Evolutionary conservation across 1,140 invertebrate genomes (phyloP).

Genomic region (Mycetomoellerius zeteki): DNA sequence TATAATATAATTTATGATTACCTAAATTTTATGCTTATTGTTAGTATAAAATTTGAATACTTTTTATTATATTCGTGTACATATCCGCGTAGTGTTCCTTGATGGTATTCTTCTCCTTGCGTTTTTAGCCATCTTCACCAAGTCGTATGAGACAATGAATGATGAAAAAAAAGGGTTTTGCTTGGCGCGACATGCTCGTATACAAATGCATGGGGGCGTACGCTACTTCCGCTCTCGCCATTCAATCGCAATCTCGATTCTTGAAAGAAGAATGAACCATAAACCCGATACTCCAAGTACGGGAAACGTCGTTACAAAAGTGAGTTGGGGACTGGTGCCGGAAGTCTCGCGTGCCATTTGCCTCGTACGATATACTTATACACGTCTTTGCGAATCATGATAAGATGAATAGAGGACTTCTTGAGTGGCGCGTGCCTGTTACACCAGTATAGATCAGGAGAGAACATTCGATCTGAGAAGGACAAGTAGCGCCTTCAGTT

Average conservation of each 20-base stretch:
- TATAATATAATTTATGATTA: not conserved
- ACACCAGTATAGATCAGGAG: constrained; percentile 64
- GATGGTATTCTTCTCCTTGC: not conserved
- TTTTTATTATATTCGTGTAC: not conserved
- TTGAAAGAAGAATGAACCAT: constrained; percentile 78
- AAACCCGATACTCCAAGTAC: constrained; percentile 75
- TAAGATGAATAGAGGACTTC: constrained; percentile 78
- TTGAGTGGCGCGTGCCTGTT: constrained; percentile 83
- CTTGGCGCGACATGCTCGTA: constrained; percentile 24
- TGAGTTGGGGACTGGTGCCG: constrained; percentile 76
- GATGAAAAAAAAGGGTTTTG: constrained; percentile 74
- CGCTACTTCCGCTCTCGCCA: constrained; percentile 79
- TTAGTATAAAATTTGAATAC: not conserved
- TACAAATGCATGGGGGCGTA: constrained; percentile 49
- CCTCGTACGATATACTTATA: constrained; percentile 81
- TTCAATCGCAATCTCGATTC: constrained; percentile 79
- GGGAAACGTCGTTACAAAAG: constrained; percentile 65
- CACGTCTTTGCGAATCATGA: constrained; percentile 81
- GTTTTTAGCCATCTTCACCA: constrained; percentile 52
- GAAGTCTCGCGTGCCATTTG: constrained; percentile 86
- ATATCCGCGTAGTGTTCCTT: not conserved
- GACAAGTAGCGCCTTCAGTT: not conserved
- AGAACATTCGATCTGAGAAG: not conserved
- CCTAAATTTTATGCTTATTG: not conserved
- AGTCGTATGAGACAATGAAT: constrained; percentile 76